Percentiles rank a stretch among this genome's conserved stretches.
These are phyloP conservation scores for Hydrophis major DNA, from an alignment of 2,797 vertebrate species.

Conservation along the genomic window DNA sequence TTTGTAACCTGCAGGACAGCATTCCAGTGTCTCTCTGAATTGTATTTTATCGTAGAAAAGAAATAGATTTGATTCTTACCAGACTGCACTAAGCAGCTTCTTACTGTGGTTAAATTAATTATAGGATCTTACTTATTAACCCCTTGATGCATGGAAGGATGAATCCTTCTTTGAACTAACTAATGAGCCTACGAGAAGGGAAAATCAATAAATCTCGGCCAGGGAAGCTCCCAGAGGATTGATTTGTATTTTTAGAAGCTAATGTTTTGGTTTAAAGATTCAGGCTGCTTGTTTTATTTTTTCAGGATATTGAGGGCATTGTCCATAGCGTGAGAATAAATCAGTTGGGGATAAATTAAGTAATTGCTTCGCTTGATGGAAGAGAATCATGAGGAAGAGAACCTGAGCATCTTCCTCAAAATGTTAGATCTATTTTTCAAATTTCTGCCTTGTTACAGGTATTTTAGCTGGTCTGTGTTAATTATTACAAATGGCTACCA, in stretches of 20 bases:
- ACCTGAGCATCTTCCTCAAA: conserved; percentile 30
- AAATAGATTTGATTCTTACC: conserved; percentile 37
- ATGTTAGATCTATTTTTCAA: conserved; percentile 9
- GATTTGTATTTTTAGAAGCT: conserved; percentile 43
- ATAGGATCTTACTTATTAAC: conserved; percentile 51
- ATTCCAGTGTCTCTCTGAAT: conserved; percentile 20
- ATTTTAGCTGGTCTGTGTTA: not conserved
- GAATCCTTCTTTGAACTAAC: conserved; percentile 16
- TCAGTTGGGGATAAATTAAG: conserved; percentile 51
- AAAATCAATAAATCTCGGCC: conserved; percentile 24
- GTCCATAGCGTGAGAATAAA: conserved; percentile 45
- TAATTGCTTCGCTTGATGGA: conserved; percentile 37
- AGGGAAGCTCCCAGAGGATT: conserved; percentile 20
- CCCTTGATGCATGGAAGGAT: conserved; percentile 38
- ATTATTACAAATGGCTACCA: not conserved
- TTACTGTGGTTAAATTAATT: conserved; percentile 50
- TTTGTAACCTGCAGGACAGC: conserved; percentile 1
- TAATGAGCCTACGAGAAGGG: conserved; percentile 19
- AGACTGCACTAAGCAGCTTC: conserved; percentile 27
- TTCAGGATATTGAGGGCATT: conserved; percentile 53
- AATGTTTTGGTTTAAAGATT: conserved; percentile 51
- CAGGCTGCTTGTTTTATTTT: conserved; percentile 25
- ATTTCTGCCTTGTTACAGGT: not conserved
- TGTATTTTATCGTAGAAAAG: conserved; percentile 24
- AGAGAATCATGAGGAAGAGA: not conserved